Percentiles rank a stretch among this genome's conserved stretches.
These are phyloP conservation scores for Anhinga rufa DNA, from an alignment of 2,113 vertebrate genomes.

Conservation along the genomic window DNA sequence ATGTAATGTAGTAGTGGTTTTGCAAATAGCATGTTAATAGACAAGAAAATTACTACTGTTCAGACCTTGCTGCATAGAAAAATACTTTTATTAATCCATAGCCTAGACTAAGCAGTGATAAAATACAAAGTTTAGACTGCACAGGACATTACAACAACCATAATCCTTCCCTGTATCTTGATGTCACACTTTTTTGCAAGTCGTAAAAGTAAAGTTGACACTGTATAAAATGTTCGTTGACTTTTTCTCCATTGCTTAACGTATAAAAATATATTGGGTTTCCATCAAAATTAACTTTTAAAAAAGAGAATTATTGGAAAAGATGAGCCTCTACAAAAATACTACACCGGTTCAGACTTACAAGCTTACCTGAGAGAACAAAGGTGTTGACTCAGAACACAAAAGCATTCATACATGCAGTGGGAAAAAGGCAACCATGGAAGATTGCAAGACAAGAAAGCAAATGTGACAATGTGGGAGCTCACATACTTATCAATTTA, in stretches of 20 bases:
- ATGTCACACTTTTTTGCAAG: not conserved
- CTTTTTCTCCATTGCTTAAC: not conserved
- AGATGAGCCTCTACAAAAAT: constrained; percentile 29
- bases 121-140: constrained; percentile 8
- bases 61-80: constrained; percentile 52
- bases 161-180: constrained; percentile 12
- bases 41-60: not conserved
- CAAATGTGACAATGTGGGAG: not conserved
- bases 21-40: not conserved
- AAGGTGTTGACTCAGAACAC: not conserved
- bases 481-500: not conserved
- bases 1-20: not conserved
- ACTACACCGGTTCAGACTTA: not conserved
- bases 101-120: not conserved
- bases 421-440: not conserved
- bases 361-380: constrained; percentile 8
- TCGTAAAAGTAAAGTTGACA: not conserved
- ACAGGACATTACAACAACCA: not conserved
- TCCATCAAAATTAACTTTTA: constrained; percentile 35
- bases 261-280: constrained; percentile 58
- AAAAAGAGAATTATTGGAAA: constrained; percentile 23
- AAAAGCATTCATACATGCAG: not conserved
- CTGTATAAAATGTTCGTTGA: constrained; percentile 39
- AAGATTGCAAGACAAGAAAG: not conserved
- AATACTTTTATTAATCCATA: constrained; percentile 61